phyloP scores from a whole-genome alignment of 2,888 invertebrate genomes.

The Phengaris alcon region DNA sequence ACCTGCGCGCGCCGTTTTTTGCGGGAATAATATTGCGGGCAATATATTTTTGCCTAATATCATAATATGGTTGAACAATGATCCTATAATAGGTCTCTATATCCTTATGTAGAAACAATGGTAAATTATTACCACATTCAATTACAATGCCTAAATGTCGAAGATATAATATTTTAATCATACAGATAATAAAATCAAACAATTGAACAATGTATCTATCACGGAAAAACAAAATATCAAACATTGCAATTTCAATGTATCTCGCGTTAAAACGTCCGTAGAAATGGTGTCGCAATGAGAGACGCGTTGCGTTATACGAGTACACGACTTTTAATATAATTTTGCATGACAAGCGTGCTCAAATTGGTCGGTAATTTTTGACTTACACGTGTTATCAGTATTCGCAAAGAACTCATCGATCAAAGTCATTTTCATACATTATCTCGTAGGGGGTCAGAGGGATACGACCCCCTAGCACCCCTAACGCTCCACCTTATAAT shows the following conservation, averaged over 20 bases:
- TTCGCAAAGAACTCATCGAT: slow-evolving; percentile 48
- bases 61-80: too few species aligned
- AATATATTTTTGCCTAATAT: too few species aligned
- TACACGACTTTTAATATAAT: slow-evolving; percentile 16
- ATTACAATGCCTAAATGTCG: too few species aligned
- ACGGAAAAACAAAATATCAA: not conserved
- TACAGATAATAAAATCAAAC: not conserved
- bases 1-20: too few species aligned
- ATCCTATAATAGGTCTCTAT: too few species aligned
- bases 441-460: slow-evolving; percentile 36
- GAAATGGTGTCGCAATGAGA: not conserved
- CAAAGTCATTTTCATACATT: slow-evolving; percentile 50
- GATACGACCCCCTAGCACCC: slow-evolving; percentile 43
- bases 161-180: too few species aligned
- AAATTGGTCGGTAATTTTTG: slow-evolving; percentile 28
- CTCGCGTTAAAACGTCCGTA: not conserved
- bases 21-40: too few species aligned
- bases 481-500: slow-evolving; percentile 49
- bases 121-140: too few species aligned
- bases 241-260: not conserved
- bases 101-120: too few species aligned
- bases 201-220: not conserved
- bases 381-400: slow-evolving; percentile 35
- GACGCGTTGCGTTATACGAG: too few species aligned
- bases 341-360: not conserved